A percentile compares a stretch with the other conserved stretches of the same genome.
phyloP scores from a whole-genome alignment of 2,888 invertebrate species.

The Torymus tubicola region DNA sequence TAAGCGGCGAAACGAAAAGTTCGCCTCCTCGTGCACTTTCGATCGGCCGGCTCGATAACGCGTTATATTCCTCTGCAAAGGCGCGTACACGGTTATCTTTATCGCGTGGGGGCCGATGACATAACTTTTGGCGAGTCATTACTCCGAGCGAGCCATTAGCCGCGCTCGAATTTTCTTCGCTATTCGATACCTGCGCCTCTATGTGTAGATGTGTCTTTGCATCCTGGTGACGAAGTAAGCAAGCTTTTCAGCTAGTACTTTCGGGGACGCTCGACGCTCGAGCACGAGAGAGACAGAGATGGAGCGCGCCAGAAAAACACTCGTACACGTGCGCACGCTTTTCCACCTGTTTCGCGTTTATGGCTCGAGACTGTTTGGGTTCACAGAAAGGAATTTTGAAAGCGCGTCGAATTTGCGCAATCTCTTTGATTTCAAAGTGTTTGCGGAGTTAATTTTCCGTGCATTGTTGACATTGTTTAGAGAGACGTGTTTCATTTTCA shows the following conservation, averaged over 20 bases:
- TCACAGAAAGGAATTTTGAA: not conserved
- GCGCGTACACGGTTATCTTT: conserved; percentile 21
- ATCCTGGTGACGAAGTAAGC: too few species aligned
- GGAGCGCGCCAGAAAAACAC: too few species aligned
- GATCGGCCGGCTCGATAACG: conserved; percentile 20
- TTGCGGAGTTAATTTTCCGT: too few species aligned
- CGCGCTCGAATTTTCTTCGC: not conserved
- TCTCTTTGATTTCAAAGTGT: too few species aligned
- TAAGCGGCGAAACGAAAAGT: conserved; percentile 5
- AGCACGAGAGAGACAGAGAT: not conserved
- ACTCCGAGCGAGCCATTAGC: not conserved
- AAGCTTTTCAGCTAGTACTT: too few species aligned
- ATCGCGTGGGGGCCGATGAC: conserved; percentile 1
- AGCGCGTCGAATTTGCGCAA: too few species aligned
- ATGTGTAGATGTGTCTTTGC: too few species aligned
- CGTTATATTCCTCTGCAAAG: not conserved
- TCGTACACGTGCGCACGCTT: conserved; percentile 16
- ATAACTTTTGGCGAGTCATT: conserved; percentile 30
- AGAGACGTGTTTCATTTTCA: too few species aligned
- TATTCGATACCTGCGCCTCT: not conserved
- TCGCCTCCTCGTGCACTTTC: conserved; percentile 19
- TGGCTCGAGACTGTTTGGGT: not conserved
- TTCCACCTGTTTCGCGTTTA: conserved; percentile 21
- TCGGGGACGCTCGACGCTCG: too few species aligned
- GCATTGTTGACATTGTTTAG: not conserved